A percentile compares a stretch with the other conserved stretches of the same genome.
phyloP scores from a whole-genome alignment of 2,797 vertebrate genomes.

The Margarornis squamiger region DNA sequence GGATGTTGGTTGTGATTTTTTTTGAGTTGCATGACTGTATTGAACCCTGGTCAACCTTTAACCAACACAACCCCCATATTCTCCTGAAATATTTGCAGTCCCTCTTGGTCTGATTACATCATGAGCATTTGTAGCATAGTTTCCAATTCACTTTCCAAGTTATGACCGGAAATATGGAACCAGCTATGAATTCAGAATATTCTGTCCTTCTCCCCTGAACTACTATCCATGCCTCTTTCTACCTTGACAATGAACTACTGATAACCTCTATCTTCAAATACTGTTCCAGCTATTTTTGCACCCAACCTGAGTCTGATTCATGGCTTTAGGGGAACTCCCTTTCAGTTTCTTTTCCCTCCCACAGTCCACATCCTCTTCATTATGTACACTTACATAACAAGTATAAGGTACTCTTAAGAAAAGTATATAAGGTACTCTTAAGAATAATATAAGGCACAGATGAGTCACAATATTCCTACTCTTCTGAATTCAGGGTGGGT shows the following conservation, averaged over 20 bases:
- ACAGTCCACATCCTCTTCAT: background rate
- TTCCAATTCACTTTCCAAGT: background rate
- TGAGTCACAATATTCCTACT: background rate
- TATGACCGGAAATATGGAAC: background rate
- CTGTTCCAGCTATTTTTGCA: background rate
- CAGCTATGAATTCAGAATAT: background rate
- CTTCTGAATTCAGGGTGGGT: background rate
- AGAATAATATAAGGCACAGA: background rate
- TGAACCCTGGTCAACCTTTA: background rate
- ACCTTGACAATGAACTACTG: background rate
- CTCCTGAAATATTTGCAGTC: background rate
- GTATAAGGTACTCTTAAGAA: rapidly evolving
- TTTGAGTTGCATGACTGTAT: background rate
- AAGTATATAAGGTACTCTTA: rapidly evolving
- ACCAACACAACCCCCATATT: background rate
- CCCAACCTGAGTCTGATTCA: background rate
- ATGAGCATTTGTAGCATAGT: background rate
- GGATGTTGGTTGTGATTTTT: background rate
- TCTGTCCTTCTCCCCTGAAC: background rate
- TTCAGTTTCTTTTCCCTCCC: background rate
- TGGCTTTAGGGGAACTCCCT: background rate
- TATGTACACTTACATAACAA: background rate
- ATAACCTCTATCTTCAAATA: background rate
- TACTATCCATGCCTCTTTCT: background rate
- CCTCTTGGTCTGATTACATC: background rate